Conservation (phyloP, 2,888 invertebrate genomes). For the Epirrhoe alternata region DNA sequence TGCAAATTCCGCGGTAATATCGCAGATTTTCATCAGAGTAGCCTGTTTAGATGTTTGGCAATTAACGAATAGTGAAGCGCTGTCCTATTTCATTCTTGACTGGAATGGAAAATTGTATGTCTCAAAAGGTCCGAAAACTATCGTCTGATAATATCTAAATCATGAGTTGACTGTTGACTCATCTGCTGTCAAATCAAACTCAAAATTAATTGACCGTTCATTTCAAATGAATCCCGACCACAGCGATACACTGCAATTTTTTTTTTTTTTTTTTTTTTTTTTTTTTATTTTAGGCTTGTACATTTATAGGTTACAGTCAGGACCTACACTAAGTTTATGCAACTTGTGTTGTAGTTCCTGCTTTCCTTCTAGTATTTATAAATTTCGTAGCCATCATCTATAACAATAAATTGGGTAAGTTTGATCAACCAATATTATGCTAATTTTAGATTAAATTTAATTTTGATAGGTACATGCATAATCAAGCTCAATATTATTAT, state of each 20-base stretch:
- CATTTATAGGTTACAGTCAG: no score
- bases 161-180: constrained; percentile 34
- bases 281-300: no score
- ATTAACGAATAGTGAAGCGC: constrained; percentile 25
- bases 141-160: constrained; percentile 21
- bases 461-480: no score
- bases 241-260: constrained; percentile 70
- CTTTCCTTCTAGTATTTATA: no score
- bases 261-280: no score
- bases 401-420: no score
- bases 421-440: no score
- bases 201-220: constrained; percentile 76
- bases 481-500: no score
- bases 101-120: constrained; percentile 18
- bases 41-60: constrained; percentile 29
- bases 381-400: no score
- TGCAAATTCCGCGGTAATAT: constrained; percentile 40
- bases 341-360: no score
- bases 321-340: no score
- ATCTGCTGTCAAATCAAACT: constrained; percentile 72
- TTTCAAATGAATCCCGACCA: constrained; percentile 59
- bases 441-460: no score
- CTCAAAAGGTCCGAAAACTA: constrained; percentile 12
- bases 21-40: constrained; percentile 24
- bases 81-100: constrained; percentile 26